Base-by-base conservation (phyloP, 2,113 vertebrate genomes). In the Lanius collurio region DNA sequence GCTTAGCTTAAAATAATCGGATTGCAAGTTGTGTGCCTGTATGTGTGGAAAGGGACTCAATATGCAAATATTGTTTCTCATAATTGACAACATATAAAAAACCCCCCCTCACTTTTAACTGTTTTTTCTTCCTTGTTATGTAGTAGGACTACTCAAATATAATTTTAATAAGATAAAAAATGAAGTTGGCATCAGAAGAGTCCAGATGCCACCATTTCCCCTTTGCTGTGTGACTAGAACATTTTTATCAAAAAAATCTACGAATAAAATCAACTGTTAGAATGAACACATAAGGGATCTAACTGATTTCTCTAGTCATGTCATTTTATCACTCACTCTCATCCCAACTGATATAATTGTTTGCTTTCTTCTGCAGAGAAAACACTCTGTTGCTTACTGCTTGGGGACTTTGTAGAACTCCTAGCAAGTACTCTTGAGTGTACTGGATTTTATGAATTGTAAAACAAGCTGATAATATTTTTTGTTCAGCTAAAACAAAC, bases 1-100 rank as follows among this genome's bases (percentile, higher is more conserved):
- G 76, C 37, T 95, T 67, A 84, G 60, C 63, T 94, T 88, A 89
- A 80, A 83, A 35, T 47, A 85, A 87, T 59, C 83, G 53, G n/a
- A 87, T 90, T 82, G 70, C 53, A 78, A 86, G 59, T 50, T 62
- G 15, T 87, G 15, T 62, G 41, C 13, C 35, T 79, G 3, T 64
- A 7, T 28, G 47, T 57, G 71, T 88, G 71, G 44, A 93, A 90
- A 83, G 27, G 37, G 35, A 64, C 56, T 74, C 50, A 50, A 56
- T 75, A 89, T 52, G 13, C 55, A 95, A 90, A 92, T 92, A 69
- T 7, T 52, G 10, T 63, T 94, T 87, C 81, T 63, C 56, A 74
- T 50, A 9, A 69, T 8, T 46, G 37, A 31, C 49, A 74, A 44
- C 4, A 13, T 35, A 80, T 55, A 82, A 75, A 90, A 84, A 87